Evolutionary conservation across 1,140 invertebrate species (phyloP).

Genomic region (Teleogryllus occipitalis): DNA sequence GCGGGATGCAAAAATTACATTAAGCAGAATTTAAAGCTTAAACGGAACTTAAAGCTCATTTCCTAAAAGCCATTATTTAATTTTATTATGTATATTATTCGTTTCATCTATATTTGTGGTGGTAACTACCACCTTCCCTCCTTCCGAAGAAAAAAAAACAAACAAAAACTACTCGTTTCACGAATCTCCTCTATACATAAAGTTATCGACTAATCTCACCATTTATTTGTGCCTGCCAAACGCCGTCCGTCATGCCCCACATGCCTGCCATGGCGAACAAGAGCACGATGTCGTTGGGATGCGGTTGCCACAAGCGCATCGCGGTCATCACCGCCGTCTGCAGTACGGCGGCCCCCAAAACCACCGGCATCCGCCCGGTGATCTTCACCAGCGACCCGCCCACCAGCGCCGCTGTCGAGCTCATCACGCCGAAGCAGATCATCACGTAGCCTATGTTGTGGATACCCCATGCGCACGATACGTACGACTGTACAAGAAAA

Average conservation of each 20-base stretch:
- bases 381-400: slow-evolving; percentile 72
- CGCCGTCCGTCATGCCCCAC: slow-evolving; percentile 85
- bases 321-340: slow-evolving; percentile 55
- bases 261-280: slow-evolving; percentile 79
- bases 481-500: slow-evolving; percentile 60
- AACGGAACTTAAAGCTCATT: too few relatives aligned
- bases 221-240: slow-evolving; percentile 93
- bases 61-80: too few relatives aligned
- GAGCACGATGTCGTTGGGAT: slow-evolving; percentile 52
- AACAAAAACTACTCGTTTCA: too few relatives aligned
- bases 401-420: slow-evolving; percentile 68
- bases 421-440: slow-evolving; percentile 81
- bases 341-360: slow-evolving; percentile 6
- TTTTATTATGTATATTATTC: too few relatives aligned
- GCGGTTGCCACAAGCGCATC: slow-evolving; percentile 65
- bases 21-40: too few relatives aligned
- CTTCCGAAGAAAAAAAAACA: too few relatives aligned
- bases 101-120: too few relatives aligned
- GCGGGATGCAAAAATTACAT: too few relatives aligned
- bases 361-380: slow-evolving; percentile 17
- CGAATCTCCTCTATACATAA: too few relatives aligned
- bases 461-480: slow-evolving; percentile 83
- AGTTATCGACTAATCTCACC: slow-evolving; percentile 46
- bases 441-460: slow-evolving; percentile 84
- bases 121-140: too few relatives aligned